These are phyloP conservation scores for Azorinus chamasolen DNA, from an alignment of 2,888 invertebrate genomes.

Conservation along the genomic window DNA sequence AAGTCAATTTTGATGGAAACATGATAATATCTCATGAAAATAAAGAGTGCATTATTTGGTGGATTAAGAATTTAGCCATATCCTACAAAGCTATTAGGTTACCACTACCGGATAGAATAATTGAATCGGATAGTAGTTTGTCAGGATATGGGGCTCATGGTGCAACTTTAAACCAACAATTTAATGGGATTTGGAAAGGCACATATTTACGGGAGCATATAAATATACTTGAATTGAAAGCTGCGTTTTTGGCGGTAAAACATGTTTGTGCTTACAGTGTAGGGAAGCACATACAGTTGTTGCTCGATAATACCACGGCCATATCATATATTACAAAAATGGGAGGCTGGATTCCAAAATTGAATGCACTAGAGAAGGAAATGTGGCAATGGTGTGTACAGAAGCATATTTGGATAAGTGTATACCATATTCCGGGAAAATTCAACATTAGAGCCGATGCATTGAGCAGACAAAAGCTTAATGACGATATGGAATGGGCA, in stretches of 20 bases:
- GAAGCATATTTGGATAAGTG: conserved; percentile 39
- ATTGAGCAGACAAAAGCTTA: too few species aligned
- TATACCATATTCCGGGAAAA: too few species aligned
- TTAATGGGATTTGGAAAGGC: conserved; percentile 20
- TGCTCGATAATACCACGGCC: conserved; percentile 15
- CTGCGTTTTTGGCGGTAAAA: conserved; percentile 4
- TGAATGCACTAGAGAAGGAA: conserved; percentile 20
- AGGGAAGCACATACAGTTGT: conserved; percentile 6
- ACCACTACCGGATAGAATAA: conserved; percentile 1
- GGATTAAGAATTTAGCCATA: conserved; percentile 31
- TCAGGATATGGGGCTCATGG: conserved; percentile 36
- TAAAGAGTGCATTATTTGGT: conserved; percentile 43
- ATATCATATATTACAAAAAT: conserved; percentile 22
- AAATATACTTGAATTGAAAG: too few species aligned
- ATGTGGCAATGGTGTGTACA: conserved; percentile 43
- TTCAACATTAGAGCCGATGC: conserved; percentile 23
- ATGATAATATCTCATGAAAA: conserved; percentile 4
- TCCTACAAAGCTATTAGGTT: conserved; percentile 5
- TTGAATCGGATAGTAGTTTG: conserved; percentile 45
- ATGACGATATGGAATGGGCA: conserved; percentile 31
- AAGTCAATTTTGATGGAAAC: conserved; percentile 38
- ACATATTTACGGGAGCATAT: conserved; percentile 29
- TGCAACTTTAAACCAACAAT: conserved; percentile 13
- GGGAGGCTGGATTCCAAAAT: conserved; percentile 14
- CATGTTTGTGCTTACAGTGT: conserved; percentile 1